A percentile compares a stretch with the other conserved stretches of the same genome.
Evolutionary conservation across 2,113 vertebrate genomes (phyloP).

Genomic region (Bos javanicus): DNA sequence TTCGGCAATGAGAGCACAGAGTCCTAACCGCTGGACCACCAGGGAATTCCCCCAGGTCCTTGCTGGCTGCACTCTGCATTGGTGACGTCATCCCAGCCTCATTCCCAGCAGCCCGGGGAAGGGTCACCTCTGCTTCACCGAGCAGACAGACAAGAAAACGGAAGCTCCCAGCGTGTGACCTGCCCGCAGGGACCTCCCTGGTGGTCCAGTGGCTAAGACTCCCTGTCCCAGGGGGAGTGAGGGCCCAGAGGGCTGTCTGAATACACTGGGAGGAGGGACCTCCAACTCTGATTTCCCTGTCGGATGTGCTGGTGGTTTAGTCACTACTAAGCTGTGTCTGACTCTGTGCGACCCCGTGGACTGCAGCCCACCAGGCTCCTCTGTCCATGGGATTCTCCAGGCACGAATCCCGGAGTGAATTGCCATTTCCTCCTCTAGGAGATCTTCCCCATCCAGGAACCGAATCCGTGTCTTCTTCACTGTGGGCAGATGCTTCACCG

Average conservation of each 20-base stretch:
- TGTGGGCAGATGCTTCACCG: neutral
- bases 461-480: neutral
- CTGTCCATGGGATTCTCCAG: neutral
- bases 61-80: neutral
- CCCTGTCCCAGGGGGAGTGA: neutral
- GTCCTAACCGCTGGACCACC: neutral
- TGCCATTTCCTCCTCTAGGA: neutral
- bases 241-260: neutral
- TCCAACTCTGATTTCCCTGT: neutral
- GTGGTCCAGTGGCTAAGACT: neutral
- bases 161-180: neutral
- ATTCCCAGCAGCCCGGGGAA: neutral
- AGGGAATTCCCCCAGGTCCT: neutral
- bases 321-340: neutral
- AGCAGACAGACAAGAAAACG: neutral
- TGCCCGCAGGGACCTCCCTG: neutral
- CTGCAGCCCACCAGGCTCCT: neutral
- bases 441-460: neutral
- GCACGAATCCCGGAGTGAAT: neutral
- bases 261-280: neutral
- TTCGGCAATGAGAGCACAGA: rapidly evolving
- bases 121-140: neutral
- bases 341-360: neutral
- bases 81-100: neutral
- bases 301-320: neutral